A percentile compares a stretch with the other conserved stretches of the same genome.
phyloP scores from a whole-genome alignment of 1,140 invertebrate genomes.

The Orussus abietinus region DNA sequence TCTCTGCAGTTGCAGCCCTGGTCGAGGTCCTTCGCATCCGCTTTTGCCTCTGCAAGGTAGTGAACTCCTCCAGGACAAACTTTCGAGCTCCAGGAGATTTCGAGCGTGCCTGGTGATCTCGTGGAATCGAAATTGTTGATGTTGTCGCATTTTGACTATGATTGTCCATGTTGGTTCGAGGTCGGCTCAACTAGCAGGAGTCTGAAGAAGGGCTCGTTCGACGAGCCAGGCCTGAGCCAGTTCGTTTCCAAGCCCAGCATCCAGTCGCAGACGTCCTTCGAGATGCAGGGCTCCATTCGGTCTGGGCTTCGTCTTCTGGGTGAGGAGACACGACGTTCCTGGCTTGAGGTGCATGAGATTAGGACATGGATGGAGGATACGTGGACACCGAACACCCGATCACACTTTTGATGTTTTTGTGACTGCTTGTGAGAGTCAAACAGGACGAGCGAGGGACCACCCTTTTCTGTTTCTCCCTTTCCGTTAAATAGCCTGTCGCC shows the following conservation, averaged over 20 bases:
- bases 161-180: conserved; percentile 18
- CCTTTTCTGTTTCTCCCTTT: not conserved
- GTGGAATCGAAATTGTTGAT: not conserved
- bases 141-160: conserved; percentile 4
- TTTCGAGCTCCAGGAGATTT: not conserved
- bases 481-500: not conserved
- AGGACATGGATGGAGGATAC: not conserved
- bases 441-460: not conserved
- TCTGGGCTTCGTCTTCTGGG: conserved; percentile 33
- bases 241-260: no score
- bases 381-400: not conserved
- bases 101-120: not conserved
- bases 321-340: conserved; percentile 15
- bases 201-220: conserved; percentile 26
- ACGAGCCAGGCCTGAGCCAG: no score
- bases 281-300: conserved; percentile 30
- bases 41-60: conserved; percentile 37
- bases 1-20: conserved; percentile 37
- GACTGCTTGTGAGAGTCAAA: not conserved
- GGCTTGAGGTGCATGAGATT: not conserved
- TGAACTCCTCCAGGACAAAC: conserved; percentile 4
- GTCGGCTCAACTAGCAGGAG: conserved; percentile 23
- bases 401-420: not conserved
- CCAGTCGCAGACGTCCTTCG: conserved; percentile 35
- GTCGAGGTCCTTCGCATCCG: conserved; percentile 39